Percentiles rank a stretch among this genome's conserved stretches.
These are phyloP conservation scores for Cirrhinus mrigala DNA, from an alignment of 2,797 vertebrate genomes.

Conservation along the genomic window DNA sequence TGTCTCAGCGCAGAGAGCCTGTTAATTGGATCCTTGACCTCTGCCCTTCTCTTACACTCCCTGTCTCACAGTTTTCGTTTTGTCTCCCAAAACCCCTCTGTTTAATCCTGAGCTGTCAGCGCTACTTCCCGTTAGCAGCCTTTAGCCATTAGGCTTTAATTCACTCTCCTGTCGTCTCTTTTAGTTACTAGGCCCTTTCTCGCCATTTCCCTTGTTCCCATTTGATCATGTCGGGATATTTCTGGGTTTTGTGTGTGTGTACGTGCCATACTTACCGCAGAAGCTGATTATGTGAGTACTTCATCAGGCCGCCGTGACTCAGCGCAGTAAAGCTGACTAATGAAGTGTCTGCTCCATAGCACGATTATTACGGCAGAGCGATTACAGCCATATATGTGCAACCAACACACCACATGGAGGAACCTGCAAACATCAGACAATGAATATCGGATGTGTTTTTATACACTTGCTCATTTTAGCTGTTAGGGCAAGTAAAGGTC, in stretches of 20 bases:
- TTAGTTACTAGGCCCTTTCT: slow-evolving; percentile 18
- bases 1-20: neutral
- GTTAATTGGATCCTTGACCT: slow-evolving; percentile 48
- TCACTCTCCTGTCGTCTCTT: slow-evolving; percentile 53
- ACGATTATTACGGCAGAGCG: neutral
- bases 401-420: neutral
- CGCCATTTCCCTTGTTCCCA: slow-evolving; percentile 6
- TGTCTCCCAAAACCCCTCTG: neutral
- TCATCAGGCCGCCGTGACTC: slow-evolving; percentile 11
- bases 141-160: slow-evolving; percentile 31
- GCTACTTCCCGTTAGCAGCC: slow-evolving; percentile 42
- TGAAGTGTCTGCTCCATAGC: slow-evolving; percentile 23
- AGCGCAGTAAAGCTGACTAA: slow-evolving; percentile 29
- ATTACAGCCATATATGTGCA: neutral
- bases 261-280: slow-evolving; percentile 8
- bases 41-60: slow-evolving; percentile 26
- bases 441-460: neutral
- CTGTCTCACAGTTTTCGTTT: neutral
- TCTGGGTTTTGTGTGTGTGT: slow-evolving; percentile 41
- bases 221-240: neutral
- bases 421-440: neutral
- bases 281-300: slow-evolving; percentile 46
- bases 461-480: neutral
- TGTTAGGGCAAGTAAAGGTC: neutral
- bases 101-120: slow-evolving; percentile 52